Base-by-base conservation (phyloP, 2,888 invertebrate genomes). In the Antheraea assamensis region DNA sequence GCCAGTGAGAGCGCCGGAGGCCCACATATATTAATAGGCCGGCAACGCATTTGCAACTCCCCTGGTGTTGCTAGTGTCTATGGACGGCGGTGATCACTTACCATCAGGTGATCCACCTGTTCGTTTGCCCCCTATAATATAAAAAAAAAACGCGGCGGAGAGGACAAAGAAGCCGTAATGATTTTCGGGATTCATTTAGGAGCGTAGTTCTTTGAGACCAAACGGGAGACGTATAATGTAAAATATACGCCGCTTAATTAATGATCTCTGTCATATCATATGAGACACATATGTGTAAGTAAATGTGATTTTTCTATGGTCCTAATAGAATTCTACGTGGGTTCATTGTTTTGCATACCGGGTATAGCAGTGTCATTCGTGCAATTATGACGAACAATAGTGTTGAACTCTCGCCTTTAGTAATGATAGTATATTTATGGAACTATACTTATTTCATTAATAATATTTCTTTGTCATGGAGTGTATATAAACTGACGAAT, bases 311-410 rank as follows among this genome's bases (percentile, higher is more conserved):
- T 64, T 64, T 64, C 27, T 30, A 17, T 17, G 61, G 3, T 17
- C 15, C 5, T 64, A 30, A 27, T 64, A 58, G 61, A 27, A 10
- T 15, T 64, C 30, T 64, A 64, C 30, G 17, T 64, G 30, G 17
- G 30, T 15, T 64, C 19, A 55, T 21, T 31, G 49, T 21, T 52
- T 71, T 42, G 30, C 58, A 24, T 55, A 19, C 21, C 13, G 24
- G n/a, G 58, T 58, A 71, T 31, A 24, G 42, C 58, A 58, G 52
- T 58, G 55, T 42, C 49, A 27, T 35, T 30, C 42, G 35, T 30
- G 70, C 35, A 73, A 73, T 73, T 73, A 73, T 73, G 58, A 70
- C 27, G 73, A 73, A 73, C 73, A 73, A 73, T 73, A 49, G 73
- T 42, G 42, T 35, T 73, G 70, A 64, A 64, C 61, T 30, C 61